These are phyloP conservation scores for Puntigrus tetrazona DNA, from an alignment of 2,113 vertebrate species.

Conservation along the genomic window DNA sequence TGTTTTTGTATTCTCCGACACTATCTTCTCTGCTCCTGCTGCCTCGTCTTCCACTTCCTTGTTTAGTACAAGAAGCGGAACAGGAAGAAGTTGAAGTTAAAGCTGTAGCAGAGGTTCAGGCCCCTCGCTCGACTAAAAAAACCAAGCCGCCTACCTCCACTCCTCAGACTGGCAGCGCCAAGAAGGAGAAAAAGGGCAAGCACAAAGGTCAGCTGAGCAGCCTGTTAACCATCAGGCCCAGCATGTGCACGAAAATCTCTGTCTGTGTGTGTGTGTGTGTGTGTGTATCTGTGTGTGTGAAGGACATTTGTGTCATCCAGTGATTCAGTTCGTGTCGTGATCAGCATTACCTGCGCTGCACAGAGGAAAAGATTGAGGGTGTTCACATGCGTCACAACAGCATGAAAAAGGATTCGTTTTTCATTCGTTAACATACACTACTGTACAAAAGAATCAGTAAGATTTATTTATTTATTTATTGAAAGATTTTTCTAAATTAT, in stretches of 20 bases:
- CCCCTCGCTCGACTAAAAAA: constrained; percentile 89
- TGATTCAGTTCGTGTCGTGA: not conserved
- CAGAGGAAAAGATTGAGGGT: not conserved
- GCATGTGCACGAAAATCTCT: constrained; percentile 40
- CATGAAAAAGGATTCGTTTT: not conserved
- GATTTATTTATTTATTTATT: not conserved
- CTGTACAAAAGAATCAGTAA: not conserved
- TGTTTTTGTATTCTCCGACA: constrained; percentile 10
- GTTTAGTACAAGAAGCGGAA: constrained; percentile 91
- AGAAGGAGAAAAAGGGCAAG: constrained; percentile 93
- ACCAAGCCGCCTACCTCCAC: constrained; percentile 83
- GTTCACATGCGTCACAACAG: not conserved
- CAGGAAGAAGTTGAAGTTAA: constrained; percentile 87
- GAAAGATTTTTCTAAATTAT: not conserved
- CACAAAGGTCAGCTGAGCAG: constrained; percentile 90
- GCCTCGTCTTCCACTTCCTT: constrained; percentile 29
- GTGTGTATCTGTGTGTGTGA: not conserved
- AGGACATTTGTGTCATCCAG: constrained; percentile 4
- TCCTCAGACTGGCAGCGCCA: constrained; percentile 86
- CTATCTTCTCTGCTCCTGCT: constrained; percentile 10
- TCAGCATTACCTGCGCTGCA: not conserved
- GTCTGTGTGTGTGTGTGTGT: constrained; percentile 13
- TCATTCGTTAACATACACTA: not conserved
- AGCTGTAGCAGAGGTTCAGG: constrained; percentile 79
- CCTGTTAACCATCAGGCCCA: not conserved